Evolutionary conservation across 2,113 vertebrate species (phyloP).

Genomic region (Pterophyllum scalare): DNA sequence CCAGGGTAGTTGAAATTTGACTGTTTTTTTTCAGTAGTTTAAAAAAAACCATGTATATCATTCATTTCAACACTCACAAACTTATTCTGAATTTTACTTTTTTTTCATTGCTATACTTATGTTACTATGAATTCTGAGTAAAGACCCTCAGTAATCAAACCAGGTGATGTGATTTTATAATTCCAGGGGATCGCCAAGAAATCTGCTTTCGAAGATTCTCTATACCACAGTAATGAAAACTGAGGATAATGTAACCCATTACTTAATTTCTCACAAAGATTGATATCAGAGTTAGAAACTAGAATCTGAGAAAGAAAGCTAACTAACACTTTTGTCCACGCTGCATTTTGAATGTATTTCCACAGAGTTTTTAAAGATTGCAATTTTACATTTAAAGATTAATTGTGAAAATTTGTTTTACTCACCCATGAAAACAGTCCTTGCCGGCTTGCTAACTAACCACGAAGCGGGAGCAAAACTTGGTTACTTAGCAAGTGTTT

Average conservation of each 20-base stretch:
- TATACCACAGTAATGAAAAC: conserved; percentile 34
- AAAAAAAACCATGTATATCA: background rate
- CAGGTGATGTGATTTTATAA: background rate
- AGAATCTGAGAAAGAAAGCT: background rate
- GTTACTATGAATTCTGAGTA: background rate
- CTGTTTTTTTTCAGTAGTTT: background rate
- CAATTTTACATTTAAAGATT: background rate
- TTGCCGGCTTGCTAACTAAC: too few relatives aligned
- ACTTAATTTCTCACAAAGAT: conserved; percentile 26
- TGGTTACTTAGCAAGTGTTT: too few relatives aligned
- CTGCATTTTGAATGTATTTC: background rate
- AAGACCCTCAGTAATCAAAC: background rate
- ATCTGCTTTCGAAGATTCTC: conserved; percentile 1
- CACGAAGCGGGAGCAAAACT: too few relatives aligned
- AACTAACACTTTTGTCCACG: background rate
- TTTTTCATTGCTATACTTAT: background rate
- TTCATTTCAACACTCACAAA: background rate
- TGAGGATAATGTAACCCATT: conserved; percentile 39
- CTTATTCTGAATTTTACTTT: background rate
- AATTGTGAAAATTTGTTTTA: background rate
- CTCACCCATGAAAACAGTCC: background rate
- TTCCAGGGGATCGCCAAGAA: background rate
- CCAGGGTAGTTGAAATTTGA: conserved; percentile 6
- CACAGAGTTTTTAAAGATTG: background rate
- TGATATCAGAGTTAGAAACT: conserved; percentile 30